phyloP scores from a whole-genome alignment of 2,797 vertebrate genomes.

The Nothura maculosa region DNA sequence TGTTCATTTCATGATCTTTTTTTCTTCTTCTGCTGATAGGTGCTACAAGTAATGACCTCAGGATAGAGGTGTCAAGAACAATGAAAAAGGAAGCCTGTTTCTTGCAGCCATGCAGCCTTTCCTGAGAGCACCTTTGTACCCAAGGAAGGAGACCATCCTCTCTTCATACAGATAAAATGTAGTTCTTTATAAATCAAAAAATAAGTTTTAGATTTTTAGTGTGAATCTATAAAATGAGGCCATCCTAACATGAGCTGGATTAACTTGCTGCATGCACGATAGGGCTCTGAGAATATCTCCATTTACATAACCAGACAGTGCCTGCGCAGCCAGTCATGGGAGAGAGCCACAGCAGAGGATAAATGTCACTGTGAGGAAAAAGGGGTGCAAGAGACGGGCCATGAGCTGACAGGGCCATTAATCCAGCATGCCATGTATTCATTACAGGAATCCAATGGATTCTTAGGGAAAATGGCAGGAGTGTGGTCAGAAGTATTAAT shows the following conservation, averaged over 20 bases:
- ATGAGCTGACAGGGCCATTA: neutral
- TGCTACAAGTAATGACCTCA: neutral
- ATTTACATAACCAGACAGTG: neutral
- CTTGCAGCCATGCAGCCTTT: neutral
- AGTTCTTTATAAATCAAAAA: accelerated
- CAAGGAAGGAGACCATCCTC: neutral
- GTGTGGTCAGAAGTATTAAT: accelerated
- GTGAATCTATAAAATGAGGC: neutral
- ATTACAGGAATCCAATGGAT: neutral
- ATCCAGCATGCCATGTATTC: neutral
- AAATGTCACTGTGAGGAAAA: neutral
- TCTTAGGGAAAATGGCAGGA: neutral
- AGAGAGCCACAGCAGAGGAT: neutral
- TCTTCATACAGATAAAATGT: neutral
- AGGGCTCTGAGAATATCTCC: neutral
- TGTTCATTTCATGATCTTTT: neutral
- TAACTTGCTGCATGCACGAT: accelerated
- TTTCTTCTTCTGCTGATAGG: neutral
- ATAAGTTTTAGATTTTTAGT: neutral
- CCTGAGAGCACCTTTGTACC: neutral
- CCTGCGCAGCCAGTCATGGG: neutral
- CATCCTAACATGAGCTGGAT: neutral
- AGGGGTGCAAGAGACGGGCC: neutral
- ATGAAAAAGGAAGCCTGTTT: accelerated
- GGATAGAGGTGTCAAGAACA: neutral